Percentiles rank a stretch among this genome's conserved stretches.
Evolutionary conservation across 2,797 vertebrate genomes (phyloP).

Genomic region (Intellagama lesueurii): DNA sequence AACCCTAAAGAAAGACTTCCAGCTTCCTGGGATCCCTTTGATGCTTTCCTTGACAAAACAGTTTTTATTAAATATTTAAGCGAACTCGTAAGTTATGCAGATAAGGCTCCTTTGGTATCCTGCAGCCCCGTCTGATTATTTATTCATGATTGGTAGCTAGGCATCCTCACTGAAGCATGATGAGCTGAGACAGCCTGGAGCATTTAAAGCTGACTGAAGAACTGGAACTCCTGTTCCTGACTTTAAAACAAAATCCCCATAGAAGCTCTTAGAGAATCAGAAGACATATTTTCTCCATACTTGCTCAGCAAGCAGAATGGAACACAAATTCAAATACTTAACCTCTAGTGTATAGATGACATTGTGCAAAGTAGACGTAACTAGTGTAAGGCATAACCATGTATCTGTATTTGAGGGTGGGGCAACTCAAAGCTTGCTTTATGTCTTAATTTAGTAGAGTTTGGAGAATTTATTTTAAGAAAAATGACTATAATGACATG

Average conservation of each 20-base stretch:
- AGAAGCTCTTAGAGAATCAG: conserved; percentile 43
- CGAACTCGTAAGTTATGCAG: conserved; percentile 71
- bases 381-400: background rate
- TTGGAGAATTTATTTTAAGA: background rate
- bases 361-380: background rate
- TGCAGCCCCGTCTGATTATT: conserved; percentile 67
- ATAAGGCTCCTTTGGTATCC: conserved; percentile 69
- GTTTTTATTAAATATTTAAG: conserved; percentile 76
- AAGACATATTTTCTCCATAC: conserved; percentile 24
- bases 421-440: background rate
- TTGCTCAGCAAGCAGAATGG: conserved; percentile 32
- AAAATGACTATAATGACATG: background rate
- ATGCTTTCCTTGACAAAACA: conserved; percentile 52
- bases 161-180: conserved; percentile 55
- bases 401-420: conserved; percentile 27
- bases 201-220: conserved; percentile 46
- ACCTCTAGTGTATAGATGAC: background rate
- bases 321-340: conserved; percentile 13
- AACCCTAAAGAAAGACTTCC: background rate
- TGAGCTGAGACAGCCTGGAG: conserved; percentile 58
- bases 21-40: conserved; percentile 42
- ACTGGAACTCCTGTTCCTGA: conserved; percentile 31
- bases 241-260: conserved; percentile 30
- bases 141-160: conserved; percentile 71
- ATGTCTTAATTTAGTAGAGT: background rate